These are phyloP conservation scores for Actinostola sp. DNA, from an alignment of 92 coral and sea anemone genomes.

Conservation along the genomic window DNA sequence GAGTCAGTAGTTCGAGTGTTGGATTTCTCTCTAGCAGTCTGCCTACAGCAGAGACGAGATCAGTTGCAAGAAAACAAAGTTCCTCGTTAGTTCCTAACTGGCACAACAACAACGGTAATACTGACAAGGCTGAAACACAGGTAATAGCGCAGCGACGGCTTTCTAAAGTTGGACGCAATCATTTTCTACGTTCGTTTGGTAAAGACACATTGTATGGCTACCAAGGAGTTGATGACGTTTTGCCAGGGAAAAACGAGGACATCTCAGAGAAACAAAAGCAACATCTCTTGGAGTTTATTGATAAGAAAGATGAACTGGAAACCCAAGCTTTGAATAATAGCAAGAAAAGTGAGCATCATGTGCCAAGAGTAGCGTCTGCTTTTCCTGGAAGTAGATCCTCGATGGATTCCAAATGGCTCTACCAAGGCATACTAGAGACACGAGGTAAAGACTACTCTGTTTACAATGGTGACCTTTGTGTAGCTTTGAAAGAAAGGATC, in stretches of 20 bases:
- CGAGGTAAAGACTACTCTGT: conserved; percentile 64
- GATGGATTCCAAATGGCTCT: background rate
- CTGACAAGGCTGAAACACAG: background rate
- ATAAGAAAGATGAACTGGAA: background rate
- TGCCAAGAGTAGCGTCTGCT: no score
- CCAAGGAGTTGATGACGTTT: conserved; percentile 47
- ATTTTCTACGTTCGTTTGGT: conserved; percentile 77
- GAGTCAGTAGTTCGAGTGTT: background rate
- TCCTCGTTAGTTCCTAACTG: background rate
- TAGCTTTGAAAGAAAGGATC: conserved; percentile 39
- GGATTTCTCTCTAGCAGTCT: conserved; percentile 4
- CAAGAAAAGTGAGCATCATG: background rate
- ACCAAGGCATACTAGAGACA: conserved; percentile 48
- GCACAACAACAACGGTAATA: background rate
- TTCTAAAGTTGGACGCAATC: conserved; percentile 49
- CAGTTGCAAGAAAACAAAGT: conserved; percentile 4
- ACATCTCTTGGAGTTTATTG: conserved; percentile 1
- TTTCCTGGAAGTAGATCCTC: background rate
- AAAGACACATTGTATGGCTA: conserved; percentile 51
- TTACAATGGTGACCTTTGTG: conserved; percentile 7
- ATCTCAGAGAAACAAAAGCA: conserved; percentile 13
- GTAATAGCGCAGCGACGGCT: conserved; percentile 4
- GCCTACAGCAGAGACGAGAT: background rate
- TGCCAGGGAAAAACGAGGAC: conserved; percentile 13
- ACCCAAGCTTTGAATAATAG: background rate